Evolutionary conservation across 1,140 invertebrate genomes (phyloP).

Genomic region (Euschistus heros): DNA sequence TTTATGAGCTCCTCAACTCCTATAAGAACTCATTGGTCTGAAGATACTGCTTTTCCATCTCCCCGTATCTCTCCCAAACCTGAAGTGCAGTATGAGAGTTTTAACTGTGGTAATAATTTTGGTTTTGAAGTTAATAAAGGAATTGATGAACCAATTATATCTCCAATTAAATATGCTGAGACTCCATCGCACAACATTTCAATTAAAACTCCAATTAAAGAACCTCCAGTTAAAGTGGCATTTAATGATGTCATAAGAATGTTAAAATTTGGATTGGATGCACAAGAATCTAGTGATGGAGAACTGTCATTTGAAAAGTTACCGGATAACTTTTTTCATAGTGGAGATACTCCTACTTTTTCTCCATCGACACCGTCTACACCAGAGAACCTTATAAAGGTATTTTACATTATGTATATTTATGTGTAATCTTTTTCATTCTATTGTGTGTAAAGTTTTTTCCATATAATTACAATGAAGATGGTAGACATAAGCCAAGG

Average conservation of each 20-base stretch:
- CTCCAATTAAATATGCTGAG: constrained; percentile 21
- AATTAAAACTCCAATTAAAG: neutral
- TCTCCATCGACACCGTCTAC: neutral
- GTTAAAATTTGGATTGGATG: constrained; percentile 7
- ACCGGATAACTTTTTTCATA: constrained; percentile 1
- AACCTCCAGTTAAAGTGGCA: neutral
- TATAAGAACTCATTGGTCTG: neutral
- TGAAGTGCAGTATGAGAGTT: neutral
- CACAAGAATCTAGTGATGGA: neutral
- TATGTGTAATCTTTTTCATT: neutral
- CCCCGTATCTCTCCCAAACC: neutral
- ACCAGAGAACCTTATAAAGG: neutral
- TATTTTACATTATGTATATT: neutral
- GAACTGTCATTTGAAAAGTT: neutral
- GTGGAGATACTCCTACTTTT: neutral
- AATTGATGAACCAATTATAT: constrained; percentile 25
- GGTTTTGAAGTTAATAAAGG: constrained; percentile 23
- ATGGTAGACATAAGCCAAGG: neutral
- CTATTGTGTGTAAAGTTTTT: neutral
- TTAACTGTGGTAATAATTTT: constrained; percentile 19
- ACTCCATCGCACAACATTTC: neutral
- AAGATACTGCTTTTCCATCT: neutral
- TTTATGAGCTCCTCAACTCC: neutral
- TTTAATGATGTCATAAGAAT: constrained; percentile 6
- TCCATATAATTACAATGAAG: neutral